Conservation (phyloP, 2,797 vertebrate species). For the Saxicola maurus region DNA sequence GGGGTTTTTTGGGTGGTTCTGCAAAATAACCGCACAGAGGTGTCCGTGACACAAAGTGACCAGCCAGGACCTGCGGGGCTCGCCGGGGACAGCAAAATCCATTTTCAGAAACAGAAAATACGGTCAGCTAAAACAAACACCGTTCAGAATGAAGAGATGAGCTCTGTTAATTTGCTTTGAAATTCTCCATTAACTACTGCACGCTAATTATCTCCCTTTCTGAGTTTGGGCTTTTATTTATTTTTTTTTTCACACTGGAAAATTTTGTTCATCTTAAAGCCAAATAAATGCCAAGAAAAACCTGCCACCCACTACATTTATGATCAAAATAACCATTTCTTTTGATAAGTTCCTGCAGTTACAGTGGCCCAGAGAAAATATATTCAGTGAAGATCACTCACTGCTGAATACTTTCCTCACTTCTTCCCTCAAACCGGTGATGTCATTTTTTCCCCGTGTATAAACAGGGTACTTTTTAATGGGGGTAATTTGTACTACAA, state of each 20-base stretch:
- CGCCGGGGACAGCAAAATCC: neutral
- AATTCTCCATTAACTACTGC: constrained; percentile 5
- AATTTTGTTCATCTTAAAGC: neutral
- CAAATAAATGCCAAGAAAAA: constrained; percentile 49
- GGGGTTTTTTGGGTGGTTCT: too few relatives aligned
- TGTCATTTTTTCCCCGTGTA: neutral
- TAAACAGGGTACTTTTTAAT: constrained; percentile 26
- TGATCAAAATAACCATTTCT: constrained; percentile 41
- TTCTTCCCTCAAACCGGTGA: neutral
- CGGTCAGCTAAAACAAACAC: neutral
- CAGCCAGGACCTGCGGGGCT: fast-evolving
- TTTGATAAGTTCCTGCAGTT: constrained; percentile 46
- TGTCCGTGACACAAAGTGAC: neutral
- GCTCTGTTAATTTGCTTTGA: neutral
- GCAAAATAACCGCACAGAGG: neutral
- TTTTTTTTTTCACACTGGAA: neutral
- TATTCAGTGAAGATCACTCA: constrained; percentile 46
- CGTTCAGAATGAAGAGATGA: neutral
- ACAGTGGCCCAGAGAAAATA: constrained; percentile 45
- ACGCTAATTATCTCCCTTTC: constrained; percentile 1
- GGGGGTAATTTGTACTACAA: constrained; percentile 42
- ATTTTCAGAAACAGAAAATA: neutral
- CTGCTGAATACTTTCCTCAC: neutral
- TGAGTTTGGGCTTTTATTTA: neutral
- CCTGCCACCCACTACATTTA: constrained; percentile 11